Conservation (phyloP, 1,140 invertebrate species). For the Pygmarrhopalites habei region DNA sequence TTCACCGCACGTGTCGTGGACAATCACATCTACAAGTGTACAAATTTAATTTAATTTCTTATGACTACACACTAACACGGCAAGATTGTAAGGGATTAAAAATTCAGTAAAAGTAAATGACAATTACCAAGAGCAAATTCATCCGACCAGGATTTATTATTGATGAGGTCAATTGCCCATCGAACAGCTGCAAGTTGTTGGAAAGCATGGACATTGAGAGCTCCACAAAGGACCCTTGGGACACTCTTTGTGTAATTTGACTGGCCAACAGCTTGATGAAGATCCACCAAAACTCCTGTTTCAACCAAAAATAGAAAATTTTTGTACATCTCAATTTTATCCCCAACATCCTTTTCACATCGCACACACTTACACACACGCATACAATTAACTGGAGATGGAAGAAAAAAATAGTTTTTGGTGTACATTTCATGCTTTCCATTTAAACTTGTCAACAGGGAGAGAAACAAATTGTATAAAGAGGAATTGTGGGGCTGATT, state of each 20-base stretch:
- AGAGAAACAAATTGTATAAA: not conserved
- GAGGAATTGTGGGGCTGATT: too few species aligned
- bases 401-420: not conserved
- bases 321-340: not conserved
- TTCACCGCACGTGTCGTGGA: conserved; percentile 39
- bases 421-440: not conserved
- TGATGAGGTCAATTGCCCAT: conserved; percentile 38
- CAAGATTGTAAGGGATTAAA: too few species aligned
- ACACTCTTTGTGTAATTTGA: conserved; percentile 18
- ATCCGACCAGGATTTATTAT: conserved; percentile 36
- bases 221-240: conserved; percentile 25
- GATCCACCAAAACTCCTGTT: conserved; percentile 37
- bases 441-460: not conserved
- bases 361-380: not conserved
- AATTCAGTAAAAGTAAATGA: too few species aligned
- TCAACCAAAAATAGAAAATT: not conserved
- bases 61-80: too few species aligned
- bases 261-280: conserved; percentile 26
- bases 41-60: too few species aligned
- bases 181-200: conserved; percentile 35
- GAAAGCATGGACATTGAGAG: conserved; percentile 35
- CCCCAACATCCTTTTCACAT: not conserved
- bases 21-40: conserved; percentile 34
- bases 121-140: conserved; percentile 38
- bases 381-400: not conserved